Evolutionary conservation across 1,140 invertebrate species (phyloP), one percentile per base, ranked within the genome.

Genomic region (Drosophila dunni): DNA sequence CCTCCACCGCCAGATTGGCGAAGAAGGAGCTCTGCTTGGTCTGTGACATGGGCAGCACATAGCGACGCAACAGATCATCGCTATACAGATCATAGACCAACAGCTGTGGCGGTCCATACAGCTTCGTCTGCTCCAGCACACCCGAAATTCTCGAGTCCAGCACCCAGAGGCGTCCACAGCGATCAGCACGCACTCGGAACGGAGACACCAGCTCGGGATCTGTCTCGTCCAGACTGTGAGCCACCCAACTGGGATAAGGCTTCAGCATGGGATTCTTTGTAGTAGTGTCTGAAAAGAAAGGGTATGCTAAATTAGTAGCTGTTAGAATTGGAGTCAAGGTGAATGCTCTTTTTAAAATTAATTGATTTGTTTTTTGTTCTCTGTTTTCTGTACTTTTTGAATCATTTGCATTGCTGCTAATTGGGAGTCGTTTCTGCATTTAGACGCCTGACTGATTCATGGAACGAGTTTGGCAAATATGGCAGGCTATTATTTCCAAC

Each of bases 161-260:
- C 0, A 96, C 94, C 96, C 96, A 97, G 1, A 97, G 94, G 2
- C 96, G 93, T 24, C 94, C 94, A 82, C 96, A 97, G 13, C 93
- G 93, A 92, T 97, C 96, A 2, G 95, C 96, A 1, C 95, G 92
- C 0, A 96, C 92, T 0, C 96, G 93, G 90, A 96, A 97, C 0
- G 95, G 95, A 0, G 96, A 96, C 0, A 96, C 94, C n/a, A 96
- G 94, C 80, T 96, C 95, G 2, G 95, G 94, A 20, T 93, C 93
- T 0, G 93, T 92, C 29, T 93, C 93, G 0, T 54, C 72, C 2
- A 92, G 91, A 17, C 92, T 91, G 74, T 97, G 95, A 0, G 95
- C 94, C 63, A 95, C 94, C 95, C 96, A 97, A 54, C 94, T 96
- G 2, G 96, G 96, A 79, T 95, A 97, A 0, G 96, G 96, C 13